Base-by-base conservation (phyloP, 2,113 vertebrate species). In the Entosphenus tridentatus region DNA sequence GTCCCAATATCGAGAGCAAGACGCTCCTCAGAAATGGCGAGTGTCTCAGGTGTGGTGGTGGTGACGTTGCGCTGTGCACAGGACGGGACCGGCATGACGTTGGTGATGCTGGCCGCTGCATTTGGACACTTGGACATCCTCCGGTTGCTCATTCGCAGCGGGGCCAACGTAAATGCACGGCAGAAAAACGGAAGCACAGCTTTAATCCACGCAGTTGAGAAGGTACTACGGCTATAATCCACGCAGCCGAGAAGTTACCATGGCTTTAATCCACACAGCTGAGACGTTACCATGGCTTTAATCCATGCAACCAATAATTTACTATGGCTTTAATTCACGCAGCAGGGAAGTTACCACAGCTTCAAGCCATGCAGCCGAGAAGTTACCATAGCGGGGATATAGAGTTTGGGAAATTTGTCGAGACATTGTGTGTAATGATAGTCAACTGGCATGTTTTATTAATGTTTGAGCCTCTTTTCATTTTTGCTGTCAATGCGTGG, bases 131-230 rank as follows among this genome's bases (percentile, higher is more conserved):
- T 96, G 2, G 93, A 97, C 75, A 85, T 97, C 67, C 83, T 96
- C 57, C 73, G 90, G 58, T 76, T 95, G 73, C 81, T 97, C 1
- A 86, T 97, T 74, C 85, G 82, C 72, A 96, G 91, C 76, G 90
- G 89, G 55, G 93, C 87, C 57, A 85, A 85, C 76, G 83, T 96
- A 70, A 97, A 95, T 2, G 77, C 84, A 1, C 80, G 82, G 54
- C 91, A 97, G 78, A 95, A 85, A 74, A 93, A 90, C 2, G 91
- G 93, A 69, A 95, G 87, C 67, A 96, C 91, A 0, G 93, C 91
- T 1, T 78, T 97, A 67, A 97, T 96, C 77, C 87, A 95, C 0
- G 93, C 93, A 1, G 90, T 88, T 11, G 93, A 97, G 70, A 97
- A 97, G 87, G 92, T 96, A 74, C 8, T 55, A 12, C 56, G 3